Evolutionary conservation across 2,888 invertebrate genomes (phyloP), one percentile per base, ranked within the genome.

Genomic region (Seladonia tumulorum): DNA sequence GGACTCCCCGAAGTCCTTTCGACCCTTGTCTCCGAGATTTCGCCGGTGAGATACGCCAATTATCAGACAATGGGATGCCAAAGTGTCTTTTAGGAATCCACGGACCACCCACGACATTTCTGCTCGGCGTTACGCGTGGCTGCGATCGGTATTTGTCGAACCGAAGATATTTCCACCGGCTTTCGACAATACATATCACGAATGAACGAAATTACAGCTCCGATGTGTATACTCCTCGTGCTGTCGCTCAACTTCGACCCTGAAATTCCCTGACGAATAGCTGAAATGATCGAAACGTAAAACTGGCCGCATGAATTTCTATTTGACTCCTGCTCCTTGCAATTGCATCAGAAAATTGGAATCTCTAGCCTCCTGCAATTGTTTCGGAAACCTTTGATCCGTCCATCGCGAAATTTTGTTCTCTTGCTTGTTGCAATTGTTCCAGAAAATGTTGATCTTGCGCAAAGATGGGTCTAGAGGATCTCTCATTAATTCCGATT

Each of bases 41-140:
- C 53, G 22, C 29, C 68, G 47, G 66, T 1, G 76, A 80, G 75
- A 83, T 80, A 76, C 72, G 71, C 80, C 87, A 89, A 89, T 88
- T 88, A 83, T 85, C 79, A 81, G 80, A 78, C 79, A 87, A 87
- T 68, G 73, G 78, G 79, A 82, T 83, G 53, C 74, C 39, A 45
- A 60, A 82, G 66, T 82, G 81, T 71, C 82, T 88, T 82, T 83
- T 70, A n/a, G 76, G n/a, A 75, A 76, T 77, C 75, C n/a, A 29
- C 16, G 60, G 68, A 14, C 49, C 18, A 29, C 39, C 68, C 39
- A 35, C 22, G 45, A 8, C n/a, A 29, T 72, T 76, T 76, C 60
- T 39, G 82, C 60, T 78, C 57, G 76, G 53, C 78, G 57, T 49
- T 60, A 49, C 25, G 72, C 49, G 75, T 75, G 83, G 47, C 78